phyloP scores from a whole-genome alignment of 2,888 invertebrate species.

The Polydrusus pterygomalis region DNA sequence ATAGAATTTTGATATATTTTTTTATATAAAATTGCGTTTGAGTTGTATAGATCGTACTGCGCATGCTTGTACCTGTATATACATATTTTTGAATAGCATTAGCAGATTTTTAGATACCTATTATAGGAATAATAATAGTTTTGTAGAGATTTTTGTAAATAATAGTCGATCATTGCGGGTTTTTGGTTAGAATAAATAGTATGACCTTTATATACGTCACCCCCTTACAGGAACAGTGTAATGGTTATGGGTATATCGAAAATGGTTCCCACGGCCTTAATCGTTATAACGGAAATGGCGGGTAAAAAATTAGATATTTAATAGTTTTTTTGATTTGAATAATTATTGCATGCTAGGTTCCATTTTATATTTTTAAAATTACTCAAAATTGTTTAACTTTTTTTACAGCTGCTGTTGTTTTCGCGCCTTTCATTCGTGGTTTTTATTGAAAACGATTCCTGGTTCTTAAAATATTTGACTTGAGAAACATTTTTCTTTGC shows the following conservation, averaged over 20 bases:
- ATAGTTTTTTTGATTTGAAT: slow-evolving; percentile 6
- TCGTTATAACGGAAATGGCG: slow-evolving; percentile 50
- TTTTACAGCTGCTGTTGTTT: too few relatives aligned
- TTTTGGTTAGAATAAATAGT: slow-evolving; percentile 47
- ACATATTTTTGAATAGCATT: slow-evolving; percentile 2
- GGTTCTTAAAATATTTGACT: too few relatives aligned
- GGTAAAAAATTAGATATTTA: slow-evolving; percentile 40
- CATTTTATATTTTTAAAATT: too few relatives aligned
- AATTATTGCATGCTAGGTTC: not conserved
- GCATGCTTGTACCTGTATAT: slow-evolving; percentile 25
- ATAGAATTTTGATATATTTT: slow-evolving; percentile 21
- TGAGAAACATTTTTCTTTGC: too few relatives aligned
- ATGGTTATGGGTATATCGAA: slow-evolving; percentile 68
- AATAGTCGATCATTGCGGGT: not conserved
- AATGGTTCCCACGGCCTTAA: slow-evolving; percentile 64
- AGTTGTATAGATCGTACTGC: not conserved
- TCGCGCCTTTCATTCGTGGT: too few relatives aligned
- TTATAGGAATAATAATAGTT: slow-evolving; percentile 13
- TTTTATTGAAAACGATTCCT: too few relatives aligned
- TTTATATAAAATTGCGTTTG: not conserved
- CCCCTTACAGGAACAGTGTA: slow-evolving; percentile 69
- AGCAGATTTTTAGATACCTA: slow-evolving; percentile 9
- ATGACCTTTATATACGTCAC: slow-evolving; percentile 72
- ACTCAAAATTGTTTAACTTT: too few relatives aligned
- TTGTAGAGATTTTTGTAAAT: slow-evolving; percentile 15